Conservation (phyloP, 2,888 invertebrate genomes). For the Perithous albicinctus region DNA sequence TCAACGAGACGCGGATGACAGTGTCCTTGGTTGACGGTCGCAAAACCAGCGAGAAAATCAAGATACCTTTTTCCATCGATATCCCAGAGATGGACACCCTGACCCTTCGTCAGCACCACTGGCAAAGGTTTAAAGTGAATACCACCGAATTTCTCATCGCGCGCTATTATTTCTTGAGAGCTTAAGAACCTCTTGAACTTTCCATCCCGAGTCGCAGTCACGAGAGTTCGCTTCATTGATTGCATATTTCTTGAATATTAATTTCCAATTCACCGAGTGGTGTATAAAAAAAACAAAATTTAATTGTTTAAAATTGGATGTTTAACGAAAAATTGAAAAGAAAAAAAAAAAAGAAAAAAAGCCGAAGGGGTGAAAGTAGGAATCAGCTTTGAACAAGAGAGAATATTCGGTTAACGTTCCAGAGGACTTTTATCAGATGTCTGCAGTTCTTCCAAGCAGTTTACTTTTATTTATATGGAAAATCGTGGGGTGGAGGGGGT, state of each 20-base stretch:
- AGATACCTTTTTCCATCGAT: slow-evolving; percentile 91
- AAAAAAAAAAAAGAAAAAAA: too few species aligned
- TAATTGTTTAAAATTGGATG: neutral
- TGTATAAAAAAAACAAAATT: too few species aligned
- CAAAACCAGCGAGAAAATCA: slow-evolving; percentile 93
- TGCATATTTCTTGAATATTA: slow-evolving; percentile 69
- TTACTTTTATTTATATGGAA: slow-evolving; percentile 65
- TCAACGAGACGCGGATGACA: slow-evolving; percentile 90
- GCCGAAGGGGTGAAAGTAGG: neutral
- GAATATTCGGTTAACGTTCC: slow-evolving; percentile 14
- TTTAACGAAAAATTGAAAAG: too few species aligned
- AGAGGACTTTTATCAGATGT: slow-evolving; percentile 48
- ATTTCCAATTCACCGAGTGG: too few species aligned
- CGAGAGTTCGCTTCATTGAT: slow-evolving; percentile 65
- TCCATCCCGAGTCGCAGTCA: slow-evolving; percentile 42
- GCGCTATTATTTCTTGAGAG: slow-evolving; percentile 83
- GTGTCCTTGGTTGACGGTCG: slow-evolving; percentile 93
- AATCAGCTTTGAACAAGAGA: neutral
- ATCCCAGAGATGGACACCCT: slow-evolving; percentile 93
- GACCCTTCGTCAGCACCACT: slow-evolving; percentile 88
- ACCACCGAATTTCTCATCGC: slow-evolving; percentile 89
- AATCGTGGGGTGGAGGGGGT: slow-evolving; percentile 12
- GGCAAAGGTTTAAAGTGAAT: slow-evolving; percentile 91
- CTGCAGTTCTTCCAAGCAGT: slow-evolving; percentile 52
- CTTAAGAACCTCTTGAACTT: slow-evolving; percentile 71